Evolutionary conservation across 2,888 invertebrate genomes (phyloP).

Genomic region (Dicyrtoma fusca): DNA sequence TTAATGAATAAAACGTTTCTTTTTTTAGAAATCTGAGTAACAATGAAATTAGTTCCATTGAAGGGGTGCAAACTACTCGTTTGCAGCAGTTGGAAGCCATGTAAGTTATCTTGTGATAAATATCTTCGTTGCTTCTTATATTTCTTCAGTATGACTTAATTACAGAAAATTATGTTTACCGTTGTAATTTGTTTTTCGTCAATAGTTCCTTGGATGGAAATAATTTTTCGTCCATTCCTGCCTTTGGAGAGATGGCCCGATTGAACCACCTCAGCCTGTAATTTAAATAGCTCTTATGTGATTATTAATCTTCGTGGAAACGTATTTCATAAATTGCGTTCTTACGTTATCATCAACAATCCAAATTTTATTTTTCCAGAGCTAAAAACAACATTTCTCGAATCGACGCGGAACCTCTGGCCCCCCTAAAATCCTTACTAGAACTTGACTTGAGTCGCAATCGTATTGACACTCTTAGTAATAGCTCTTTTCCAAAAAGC

Average conservation of each 20-base stretch:
- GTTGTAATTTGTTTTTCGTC: slow-evolving; percentile 21
- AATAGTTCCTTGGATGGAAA: slow-evolving; percentile 66
- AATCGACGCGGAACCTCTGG: slow-evolving; percentile 44
- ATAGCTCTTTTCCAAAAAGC: slow-evolving; percentile 55
- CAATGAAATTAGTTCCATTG: slow-evolving; percentile 63
- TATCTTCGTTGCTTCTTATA: neutral
- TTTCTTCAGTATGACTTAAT: no score
- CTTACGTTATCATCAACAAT: neutral
- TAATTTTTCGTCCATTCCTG: slow-evolving; percentile 64
- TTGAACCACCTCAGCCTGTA: slow-evolving; percentile 63
- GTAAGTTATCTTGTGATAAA: slow-evolving; percentile 60
- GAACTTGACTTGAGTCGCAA: slow-evolving; percentile 62
- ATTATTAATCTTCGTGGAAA: no score
- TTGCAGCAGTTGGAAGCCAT: slow-evolving; percentile 64
- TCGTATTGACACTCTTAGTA: slow-evolving; percentile 59
- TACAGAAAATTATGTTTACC: no score
- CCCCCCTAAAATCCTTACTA: slow-evolving; percentile 59
- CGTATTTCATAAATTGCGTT: no score
- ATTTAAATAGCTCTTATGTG: no score
- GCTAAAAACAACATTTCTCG: slow-evolving; percentile 49
- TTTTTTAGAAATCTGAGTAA: slow-evolving; percentile 62
- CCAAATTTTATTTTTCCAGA: slow-evolving; percentile 35
- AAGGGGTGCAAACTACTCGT: slow-evolving; percentile 62
- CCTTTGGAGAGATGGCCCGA: slow-evolving; percentile 59
- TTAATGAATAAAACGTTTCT: slow-evolving; percentile 51